Evolutionary conservation across 2,113 vertebrate species (phyloP), one percentile per base, ranked within the genome.

Genomic region (Saccopteryx leptura): DNA sequence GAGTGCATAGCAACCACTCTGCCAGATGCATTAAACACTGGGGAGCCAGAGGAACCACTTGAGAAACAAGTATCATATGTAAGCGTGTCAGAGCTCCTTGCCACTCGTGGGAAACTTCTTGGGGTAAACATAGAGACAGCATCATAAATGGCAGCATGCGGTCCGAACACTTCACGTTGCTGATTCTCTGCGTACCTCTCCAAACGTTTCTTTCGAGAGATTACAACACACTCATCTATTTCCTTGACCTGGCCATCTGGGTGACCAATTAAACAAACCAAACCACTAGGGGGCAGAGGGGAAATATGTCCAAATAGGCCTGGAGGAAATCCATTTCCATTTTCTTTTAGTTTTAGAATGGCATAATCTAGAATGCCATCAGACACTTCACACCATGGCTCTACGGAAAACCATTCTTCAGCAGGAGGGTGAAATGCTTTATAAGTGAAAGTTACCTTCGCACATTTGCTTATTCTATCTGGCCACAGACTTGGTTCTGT

Each of bases 211-310:
- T 2, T 0, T 18, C 18, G 0, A 50, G 56, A 23, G 65, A 96
- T 24, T 79, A 97, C 66, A 83, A 63, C 19, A 88, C 93, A 96
- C 7, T 1, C 4, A 63, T 96, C 93, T 33, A 52, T 33, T 71
- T 76, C 33, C 76, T 96, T 95, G 15, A 28, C 28, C 65, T 58
- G 17, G 74, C 91, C 61, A 50, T 88, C 50, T 69, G 96, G 88
- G 46, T 96, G 94, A 60, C 94, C 94, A 88, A 95, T 94, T 63
- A 97, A 46, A 66, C 88, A 92, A 80, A 96, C 1, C 78, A 63
- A 81, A 46, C 81, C 84, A 18, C 7, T 3, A 66, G 2, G 2
- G 12, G 52, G 92, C 46, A 15, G 56, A 81, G 19, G 23, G 9
- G 2, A 56, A 79, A 3, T 0, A 0, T 74, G 63, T 26, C 24